These are phyloP conservation scores for Palythoa grandiflora DNA, from an alignment of 92 coral and sea anemone species.

Conservation along the genomic window DNA sequence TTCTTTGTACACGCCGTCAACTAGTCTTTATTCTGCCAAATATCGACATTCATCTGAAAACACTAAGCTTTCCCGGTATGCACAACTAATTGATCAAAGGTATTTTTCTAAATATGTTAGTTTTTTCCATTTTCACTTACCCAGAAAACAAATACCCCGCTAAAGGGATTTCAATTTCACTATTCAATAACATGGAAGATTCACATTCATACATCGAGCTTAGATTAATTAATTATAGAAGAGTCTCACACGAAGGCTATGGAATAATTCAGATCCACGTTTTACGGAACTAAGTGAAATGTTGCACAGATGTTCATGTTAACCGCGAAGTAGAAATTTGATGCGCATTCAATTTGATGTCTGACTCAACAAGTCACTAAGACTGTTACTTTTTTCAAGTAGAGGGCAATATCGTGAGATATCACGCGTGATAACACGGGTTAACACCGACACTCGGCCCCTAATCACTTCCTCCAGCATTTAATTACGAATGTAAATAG, in stretches of 20 bases:
- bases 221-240: slow-evolving; percentile 47
- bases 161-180: slow-evolving; percentile 46
- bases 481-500: slow-evolving; percentile 68
- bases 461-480: slow-evolving; percentile 62
- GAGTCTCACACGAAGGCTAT: slow-evolving; percentile 48
- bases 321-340: slow-evolving; percentile 14
- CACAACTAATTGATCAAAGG: slow-evolving; percentile 46
- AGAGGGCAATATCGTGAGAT: slow-evolving; percentile 39
- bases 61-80: not conserved
- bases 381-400: slow-evolving; percentile 26
- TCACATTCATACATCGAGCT: slow-evolving; percentile 31
- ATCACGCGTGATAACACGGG: slow-evolving; percentile 50
- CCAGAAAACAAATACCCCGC: slow-evolving; percentile 39
- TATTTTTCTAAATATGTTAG: slow-evolving; percentile 41
- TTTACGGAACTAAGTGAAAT: slow-evolving; percentile 20
- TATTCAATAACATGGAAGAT: slow-evolving; percentile 35
- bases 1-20: slow-evolving; percentile 76
- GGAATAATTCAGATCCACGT: slow-evolving; percentile 36
- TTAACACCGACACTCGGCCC: slow-evolving; percentile 35
- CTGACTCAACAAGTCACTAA: slow-evolving; percentile 14
- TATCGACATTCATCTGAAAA: slow-evolving; percentile 8
- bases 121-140: slow-evolving; percentile 31
- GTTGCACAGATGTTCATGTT: slow-evolving; percentile 20
- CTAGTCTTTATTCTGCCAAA: not conserved
- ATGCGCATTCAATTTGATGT: not conserved